phyloP scores from a whole-genome alignment of 2,888 invertebrate genomes.

The Aethes cnicana region DNA sequence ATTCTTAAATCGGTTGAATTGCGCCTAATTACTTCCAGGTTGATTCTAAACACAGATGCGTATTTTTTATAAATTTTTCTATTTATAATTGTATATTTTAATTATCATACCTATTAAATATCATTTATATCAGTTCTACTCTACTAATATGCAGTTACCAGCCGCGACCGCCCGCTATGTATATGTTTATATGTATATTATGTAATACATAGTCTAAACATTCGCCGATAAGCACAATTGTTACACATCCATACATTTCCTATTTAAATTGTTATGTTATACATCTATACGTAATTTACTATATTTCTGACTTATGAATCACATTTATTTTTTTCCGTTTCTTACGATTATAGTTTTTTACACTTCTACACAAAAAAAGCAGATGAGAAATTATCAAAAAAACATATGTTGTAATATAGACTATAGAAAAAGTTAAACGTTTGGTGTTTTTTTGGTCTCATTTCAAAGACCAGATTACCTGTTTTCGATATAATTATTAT shows the following conservation, averaged over 20 bases:
- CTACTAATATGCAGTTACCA: slow-evolving; percentile 56
- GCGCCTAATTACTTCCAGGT: slow-evolving; percentile 46
- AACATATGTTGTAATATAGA: slow-evolving; percentile 16
- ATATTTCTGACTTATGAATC: slow-evolving; percentile 63
- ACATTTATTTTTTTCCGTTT: slow-evolving; percentile 57
- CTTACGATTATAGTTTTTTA: slow-evolving; percentile 43
- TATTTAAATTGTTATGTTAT: slow-evolving; percentile 43
- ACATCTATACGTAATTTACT: slow-evolving; percentile 44
- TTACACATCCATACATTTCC: slow-evolving; percentile 43
- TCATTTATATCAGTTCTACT: slow-evolving; percentile 42
- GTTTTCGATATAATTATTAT: slow-evolving; percentile 4
- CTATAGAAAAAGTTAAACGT: slow-evolving; percentile 21
- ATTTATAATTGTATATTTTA: slow-evolving; percentile 40
- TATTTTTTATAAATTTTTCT: slow-evolving; percentile 45
- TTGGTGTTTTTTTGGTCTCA: slow-evolving; percentile 23
- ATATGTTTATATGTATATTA: slow-evolving; percentile 39
- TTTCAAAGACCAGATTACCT: slow-evolving; percentile 16
- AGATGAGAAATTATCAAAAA: slow-evolving; percentile 17
- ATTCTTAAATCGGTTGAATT: slow-evolving; percentile 45
- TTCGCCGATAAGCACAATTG: slow-evolving; percentile 46
- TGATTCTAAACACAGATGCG: slow-evolving; percentile 70
- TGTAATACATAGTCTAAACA: slow-evolving; percentile 39
- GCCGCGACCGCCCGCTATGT: slow-evolving; percentile 52
- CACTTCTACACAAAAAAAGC: slow-evolving; percentile 15
- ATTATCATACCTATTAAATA: slow-evolving; percentile 44